Evolutionary conservation across 2,113 vertebrate genomes (phyloP), one percentile per base, ranked within the genome.

Genomic region (Spheniscus mendiculus): DNA sequence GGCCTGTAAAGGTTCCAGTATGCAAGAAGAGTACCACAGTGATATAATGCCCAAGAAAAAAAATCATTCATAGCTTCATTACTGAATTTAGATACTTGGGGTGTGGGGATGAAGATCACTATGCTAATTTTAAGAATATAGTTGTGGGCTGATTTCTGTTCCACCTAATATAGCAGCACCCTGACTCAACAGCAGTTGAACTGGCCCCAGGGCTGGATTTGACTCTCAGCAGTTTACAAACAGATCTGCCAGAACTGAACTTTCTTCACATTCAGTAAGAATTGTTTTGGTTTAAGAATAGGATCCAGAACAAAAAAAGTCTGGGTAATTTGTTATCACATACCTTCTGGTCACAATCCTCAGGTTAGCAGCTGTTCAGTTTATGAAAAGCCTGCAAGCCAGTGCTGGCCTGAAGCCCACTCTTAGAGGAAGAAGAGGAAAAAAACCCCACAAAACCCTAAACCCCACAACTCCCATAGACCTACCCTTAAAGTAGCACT

Each of bases 1-100:
- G 93, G 84, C 71, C 85, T 83, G 36, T 91, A 95, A 97, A 97
- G 71, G 59, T 94, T 94, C 79, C 49, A 84, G 76, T 58, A 49
- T 90, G 79, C 58, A 83, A 90, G 73, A 92, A 84, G 89, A 93
- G 36, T 47, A 63, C 13, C 25, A 34, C 23, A 26, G 78, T 52
- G 92, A 94, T 59, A 22, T 23, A 86, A 93, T 4, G 65, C 17
- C 32, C 34, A 42, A 44, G 56, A 32, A 45, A 66, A 66, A 92
- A 40, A 38, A 15, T 9, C 0, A 0, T 76, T 45, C 27, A 53
- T 26, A 58, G 30, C 29, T 93, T 91, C 34, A 47, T 45, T 61
- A 82, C 0, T 8, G 21, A 59, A 95, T 69, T 65, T 12, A 22
- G 42, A 27, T 88, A 94, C 88, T 70, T 93, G 44, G 73, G 83